Conservation (phyloP, 2,888 invertebrate genomes). For the Halictus ligatus region DNA sequence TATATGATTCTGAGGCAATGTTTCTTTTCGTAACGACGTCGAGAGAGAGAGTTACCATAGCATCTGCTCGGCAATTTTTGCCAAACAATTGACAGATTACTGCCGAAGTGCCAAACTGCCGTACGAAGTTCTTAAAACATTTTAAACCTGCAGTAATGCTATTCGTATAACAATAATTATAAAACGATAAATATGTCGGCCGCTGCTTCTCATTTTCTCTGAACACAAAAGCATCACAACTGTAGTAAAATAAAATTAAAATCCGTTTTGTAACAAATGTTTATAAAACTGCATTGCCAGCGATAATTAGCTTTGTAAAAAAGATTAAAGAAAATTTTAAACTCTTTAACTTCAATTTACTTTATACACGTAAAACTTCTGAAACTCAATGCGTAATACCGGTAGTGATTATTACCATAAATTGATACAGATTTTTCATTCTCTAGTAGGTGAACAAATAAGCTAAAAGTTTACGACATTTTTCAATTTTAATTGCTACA, state of each 20-base stretch:
- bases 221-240: neutral
- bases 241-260: too few relatives aligned
- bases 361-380: too few relatives aligned
- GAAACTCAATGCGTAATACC: too few relatives aligned
- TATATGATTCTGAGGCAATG: conserved; percentile 33
- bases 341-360: too few relatives aligned
- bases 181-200: neutral
- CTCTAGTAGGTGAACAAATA: neutral
- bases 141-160: neutral
- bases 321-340: too few relatives aligned
- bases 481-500: neutral
- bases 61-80: neutral
- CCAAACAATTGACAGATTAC: neutral
- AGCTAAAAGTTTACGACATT: neutral
- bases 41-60: conserved; percentile 6
- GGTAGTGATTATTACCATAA: neutral
- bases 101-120: neutral
- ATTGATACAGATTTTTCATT: neutral
- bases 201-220: neutral
- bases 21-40: conserved; percentile 14
- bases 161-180: neutral
- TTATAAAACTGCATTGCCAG: too few relatives aligned
- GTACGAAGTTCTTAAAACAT: neutral
- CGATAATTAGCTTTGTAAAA: too few relatives aligned
- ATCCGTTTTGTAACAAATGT: too few relatives aligned